Conservation (phyloP, 2,888 invertebrate genomes). For the Glaucopsyche alexis region DNA sequence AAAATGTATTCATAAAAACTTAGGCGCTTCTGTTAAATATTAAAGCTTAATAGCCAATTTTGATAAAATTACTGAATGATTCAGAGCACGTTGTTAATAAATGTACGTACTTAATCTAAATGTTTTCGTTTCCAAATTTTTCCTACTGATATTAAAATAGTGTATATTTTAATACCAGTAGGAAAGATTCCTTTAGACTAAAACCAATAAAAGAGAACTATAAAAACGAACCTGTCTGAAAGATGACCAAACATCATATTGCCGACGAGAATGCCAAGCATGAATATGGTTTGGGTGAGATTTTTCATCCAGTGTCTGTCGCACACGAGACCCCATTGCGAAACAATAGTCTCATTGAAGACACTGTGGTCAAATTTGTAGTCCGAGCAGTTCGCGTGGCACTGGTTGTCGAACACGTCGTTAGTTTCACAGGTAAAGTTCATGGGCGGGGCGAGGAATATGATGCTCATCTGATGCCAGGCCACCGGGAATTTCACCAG, state of each 20-base stretch:
- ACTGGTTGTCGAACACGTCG: slow-evolving; percentile 68
- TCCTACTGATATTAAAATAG: no score
- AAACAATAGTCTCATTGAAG: slow-evolving; percentile 86
- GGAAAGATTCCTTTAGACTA: no score
- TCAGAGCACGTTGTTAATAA: no score
- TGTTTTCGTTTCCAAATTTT: neutral
- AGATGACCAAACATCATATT: slow-evolving; percentile 87
- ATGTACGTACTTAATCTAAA: neutral
- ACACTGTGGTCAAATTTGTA: slow-evolving; percentile 82
- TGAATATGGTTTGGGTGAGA: slow-evolving; percentile 87
- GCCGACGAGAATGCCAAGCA: slow-evolving; percentile 88
- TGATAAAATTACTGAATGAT: no score
- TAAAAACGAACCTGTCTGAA: slow-evolving; percentile 83
- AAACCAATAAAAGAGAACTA: neutral
- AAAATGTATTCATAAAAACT: neutral
- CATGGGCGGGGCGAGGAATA: slow-evolving; percentile 86
- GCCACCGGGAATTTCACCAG: slow-evolving; percentile 88
- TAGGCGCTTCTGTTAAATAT: no score
- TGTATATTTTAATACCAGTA: no score
- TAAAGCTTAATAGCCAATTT: no score
- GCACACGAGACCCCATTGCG: slow-evolving; percentile 89
- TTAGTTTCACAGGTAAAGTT: slow-evolving; percentile 73
- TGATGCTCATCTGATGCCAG: slow-evolving; percentile 89
- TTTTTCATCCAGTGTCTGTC: slow-evolving; percentile 83
- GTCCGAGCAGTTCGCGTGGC: slow-evolving; percentile 76